A percentile compares a stretch with the other conserved stretches of the same genome.
These are phyloP conservation scores for Drosophila tanythrix DNA, from an alignment of 2,888 invertebrate genomes.

Conservation along the genomic window DNA sequence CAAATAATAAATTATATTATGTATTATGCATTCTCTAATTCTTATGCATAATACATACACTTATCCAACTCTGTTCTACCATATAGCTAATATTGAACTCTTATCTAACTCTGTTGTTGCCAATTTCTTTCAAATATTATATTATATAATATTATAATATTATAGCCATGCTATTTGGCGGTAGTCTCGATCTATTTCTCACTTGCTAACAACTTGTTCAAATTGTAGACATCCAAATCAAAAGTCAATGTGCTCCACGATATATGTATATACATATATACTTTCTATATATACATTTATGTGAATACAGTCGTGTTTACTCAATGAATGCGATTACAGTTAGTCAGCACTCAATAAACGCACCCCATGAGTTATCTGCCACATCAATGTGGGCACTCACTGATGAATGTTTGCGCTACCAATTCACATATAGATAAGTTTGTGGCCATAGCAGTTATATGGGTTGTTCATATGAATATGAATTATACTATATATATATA, in stretches of 20 bases:
- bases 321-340: constrained; percentile 28
- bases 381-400: constrained; percentile 36
- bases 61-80: neutral
- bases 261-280: neutral
- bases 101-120: neutral
- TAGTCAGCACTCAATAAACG: constrained; percentile 33
- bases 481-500: neutral
- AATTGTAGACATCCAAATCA: constrained; percentile 38
- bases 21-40: neutral
- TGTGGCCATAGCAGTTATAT: constrained; percentile 20
- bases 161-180: neutral
- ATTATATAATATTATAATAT: constrained; percentile 15
- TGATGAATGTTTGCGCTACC: constrained; percentile 60
- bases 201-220: constrained; percentile 44
- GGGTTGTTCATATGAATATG: constrained; percentile 9
- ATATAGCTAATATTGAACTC: neutral
- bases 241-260: constrained; percentile 49
- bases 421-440: constrained; percentile 55
- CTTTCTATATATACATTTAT: neutral
- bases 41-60: neutral
- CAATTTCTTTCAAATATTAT: neutral
- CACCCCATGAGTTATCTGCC: constrained; percentile 31
- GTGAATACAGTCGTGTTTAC: neutral
- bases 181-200: neutral
- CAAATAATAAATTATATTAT: neutral